Evolutionary conservation across 2,113 vertebrate genomes (phyloP), one percentile per base, ranked within the genome.

Genomic region (Donacobius atricapilla): DNA sequence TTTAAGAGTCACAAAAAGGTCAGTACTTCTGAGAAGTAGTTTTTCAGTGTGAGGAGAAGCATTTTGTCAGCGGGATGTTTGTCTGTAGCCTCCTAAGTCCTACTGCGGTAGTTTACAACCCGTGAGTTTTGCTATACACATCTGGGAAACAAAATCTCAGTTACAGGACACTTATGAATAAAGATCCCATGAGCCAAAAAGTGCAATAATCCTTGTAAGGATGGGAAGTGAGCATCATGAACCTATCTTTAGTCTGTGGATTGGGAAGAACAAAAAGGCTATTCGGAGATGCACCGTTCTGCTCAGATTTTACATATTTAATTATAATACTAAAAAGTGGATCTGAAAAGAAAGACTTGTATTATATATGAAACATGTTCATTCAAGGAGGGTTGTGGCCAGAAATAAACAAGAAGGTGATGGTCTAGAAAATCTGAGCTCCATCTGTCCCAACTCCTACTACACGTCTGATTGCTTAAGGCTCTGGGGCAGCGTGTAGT

Each of bases 1-100:
- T 96, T 89, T 51, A 47, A 71, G 91, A 95, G 94, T 87, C 7
- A n/a, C 95, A 93, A 87, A 94, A 97, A 97, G 94, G 96, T 96
- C 96, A 97, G 79, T 94, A 87, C 82, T 91, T 92, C 61, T 93
- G 73, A 83, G 96, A 88, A 87, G 88, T 0, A 70, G 60, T 23
- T 83, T 81, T 92, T 89, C 47, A 66, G 39, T 39, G 70, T 16
- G 47, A 79, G 56, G 47, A 80, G 79, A 90, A 91, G 58, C 33
- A 31, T 61, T 71, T 35, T 0, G 0, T 31, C 63, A 80, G 57
- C 4, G 33, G 57, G 50, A 71, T 54, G 44, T 85, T 77, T 82
- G 63, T 64, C 61, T 4, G 1, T 54, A 80, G 92, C 30, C 33
- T 15, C 31, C 44, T 20, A 33, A 25, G 23, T 56, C 68, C 37